Evolutionary conservation across 2,888 invertebrate species (phyloP), one percentile per base, ranked within the genome.

Genomic region (Acronicta leporina): DNA sequence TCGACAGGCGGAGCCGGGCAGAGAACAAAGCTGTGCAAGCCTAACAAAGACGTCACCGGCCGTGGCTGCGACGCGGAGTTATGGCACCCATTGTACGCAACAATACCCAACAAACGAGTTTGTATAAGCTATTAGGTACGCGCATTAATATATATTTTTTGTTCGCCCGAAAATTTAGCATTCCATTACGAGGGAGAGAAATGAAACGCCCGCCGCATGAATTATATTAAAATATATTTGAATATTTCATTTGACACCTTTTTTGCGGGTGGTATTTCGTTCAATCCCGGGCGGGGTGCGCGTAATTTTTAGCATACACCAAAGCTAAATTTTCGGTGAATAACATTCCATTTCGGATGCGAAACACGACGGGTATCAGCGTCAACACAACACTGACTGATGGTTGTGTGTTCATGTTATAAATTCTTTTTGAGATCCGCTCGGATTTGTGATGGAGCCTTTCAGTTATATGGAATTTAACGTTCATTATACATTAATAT

Each of bases 181-280:
- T 94, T 94, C 94, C 94, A 94, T 94, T 94, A 94, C 93, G 90
- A 90, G 94, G 94, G 94, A 93, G 93, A 92, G 94, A 94, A 94
- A 94, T 94, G 94, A 93, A 94, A 94, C 92, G 93, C 94, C 92
- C 92, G 94, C 94, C 92, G 94, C 93, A 94, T 94, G 94, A 94
- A 94, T 94, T 94, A 94, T 94, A 94, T 94, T 94, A 94, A 94
- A 94, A 94, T 94, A 94, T 94, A 94, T 94, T 94, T 94, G 94
- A 94, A 94, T 94, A 94, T 94, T 94, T 94, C 94, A 94, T 94
- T 94, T 94, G 94, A 94, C 94, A 94, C 94, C 94, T 94, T 94
- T 94, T 93, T 94, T 91, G 90, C 91, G 88, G 86, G 89, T 81
- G 92, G 91, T 91, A 92, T 93, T 93, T 89, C 90, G 93, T 91